phyloP scores from a whole-genome alignment of 92 coral and sea anemone genomes.

The Desmophyllum pertusum region DNA sequence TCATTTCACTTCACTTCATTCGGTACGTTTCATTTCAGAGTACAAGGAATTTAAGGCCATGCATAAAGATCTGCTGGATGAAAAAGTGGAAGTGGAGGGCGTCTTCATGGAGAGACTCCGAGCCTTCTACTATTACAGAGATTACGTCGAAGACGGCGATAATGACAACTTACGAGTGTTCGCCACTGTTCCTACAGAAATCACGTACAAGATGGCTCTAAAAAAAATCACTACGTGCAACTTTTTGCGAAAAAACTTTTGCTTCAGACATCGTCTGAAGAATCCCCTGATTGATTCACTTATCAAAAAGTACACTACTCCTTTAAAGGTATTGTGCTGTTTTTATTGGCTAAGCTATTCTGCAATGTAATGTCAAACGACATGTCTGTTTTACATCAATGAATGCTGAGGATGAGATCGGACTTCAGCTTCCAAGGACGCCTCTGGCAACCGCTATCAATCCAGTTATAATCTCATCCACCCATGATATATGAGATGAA shows the following conservation, averaged over 20 bases:
- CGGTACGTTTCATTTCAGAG: not conserved
- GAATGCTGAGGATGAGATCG: no score
- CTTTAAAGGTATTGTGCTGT: conserved; percentile 21
- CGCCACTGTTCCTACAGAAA: conserved; percentile 20
- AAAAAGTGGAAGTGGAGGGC: conserved; percentile 67
- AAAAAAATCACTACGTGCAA: conserved; percentile 8
- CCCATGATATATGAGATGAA: no score
- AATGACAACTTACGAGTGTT: conserved; percentile 67
- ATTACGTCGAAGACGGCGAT: conserved; percentile 14
- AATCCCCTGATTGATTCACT: conserved; percentile 19
- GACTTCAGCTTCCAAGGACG: no score
- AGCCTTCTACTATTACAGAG: conserved; percentile 52
- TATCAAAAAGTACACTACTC: conserved; percentile 12
- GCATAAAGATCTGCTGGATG: conserved; percentile 31
- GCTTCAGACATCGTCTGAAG: conserved; percentile 35
- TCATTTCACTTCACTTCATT: not conserved
- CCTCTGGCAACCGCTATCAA: no score
- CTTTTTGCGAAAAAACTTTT: conserved; percentile 13
- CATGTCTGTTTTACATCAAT: no score
- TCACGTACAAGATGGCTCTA: conserved; percentile 47
- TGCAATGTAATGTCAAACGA: not conserved
- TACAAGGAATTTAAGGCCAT: conserved; percentile 15
- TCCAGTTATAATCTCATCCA: no score
- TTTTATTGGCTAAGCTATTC: not conserved
- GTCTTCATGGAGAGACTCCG: conserved; percentile 68